Percentiles rank a stretch among this genome's conserved stretches.
Conservation (phyloP, 2,888 invertebrate genomes). For the Altica lythri region DNA sequence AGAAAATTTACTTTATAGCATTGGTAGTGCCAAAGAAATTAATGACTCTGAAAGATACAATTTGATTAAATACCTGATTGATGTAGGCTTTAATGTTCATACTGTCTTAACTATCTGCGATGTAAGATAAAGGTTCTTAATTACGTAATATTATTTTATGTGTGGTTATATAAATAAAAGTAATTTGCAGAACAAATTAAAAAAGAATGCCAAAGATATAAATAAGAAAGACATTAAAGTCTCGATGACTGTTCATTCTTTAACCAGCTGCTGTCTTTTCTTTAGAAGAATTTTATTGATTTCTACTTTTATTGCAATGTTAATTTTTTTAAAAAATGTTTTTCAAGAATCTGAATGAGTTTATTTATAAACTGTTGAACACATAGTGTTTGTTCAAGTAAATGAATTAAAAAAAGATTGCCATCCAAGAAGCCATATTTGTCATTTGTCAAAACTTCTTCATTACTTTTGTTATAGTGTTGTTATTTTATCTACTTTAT, state of each 20-base stretch:
- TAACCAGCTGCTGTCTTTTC: no score
- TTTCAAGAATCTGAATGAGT: no score
- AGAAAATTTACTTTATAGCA: conserved; percentile 1
- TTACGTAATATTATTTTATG: conserved; percentile 15
- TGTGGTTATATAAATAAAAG: conserved; percentile 15
- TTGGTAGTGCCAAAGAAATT: conserved; percentile 4
- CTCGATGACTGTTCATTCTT: not conserved
- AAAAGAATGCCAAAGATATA: not conserved
- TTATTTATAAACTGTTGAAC: no score
- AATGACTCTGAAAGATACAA: conserved; percentile 12
- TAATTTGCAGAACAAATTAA: conserved; percentile 13
- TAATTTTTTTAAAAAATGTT: no score
- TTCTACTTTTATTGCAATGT: no score
- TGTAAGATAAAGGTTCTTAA: conserved; percentile 13
- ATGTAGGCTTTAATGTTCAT: conserved; percentile 12
- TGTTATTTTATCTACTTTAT: no score
- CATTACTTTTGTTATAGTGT: no score
- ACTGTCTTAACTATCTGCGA: conserved; percentile 5
- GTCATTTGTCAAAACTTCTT: no score
- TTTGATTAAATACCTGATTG: conserved; percentile 14
- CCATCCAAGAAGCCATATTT: no score
- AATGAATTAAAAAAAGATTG: no score
- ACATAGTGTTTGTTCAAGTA: no score
- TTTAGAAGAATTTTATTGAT: not conserved
- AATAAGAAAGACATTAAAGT: conserved; percentile 6